Base-by-base conservation (phyloP, 2,888 invertebrate genomes). In the Tridacna crocea region DNA sequence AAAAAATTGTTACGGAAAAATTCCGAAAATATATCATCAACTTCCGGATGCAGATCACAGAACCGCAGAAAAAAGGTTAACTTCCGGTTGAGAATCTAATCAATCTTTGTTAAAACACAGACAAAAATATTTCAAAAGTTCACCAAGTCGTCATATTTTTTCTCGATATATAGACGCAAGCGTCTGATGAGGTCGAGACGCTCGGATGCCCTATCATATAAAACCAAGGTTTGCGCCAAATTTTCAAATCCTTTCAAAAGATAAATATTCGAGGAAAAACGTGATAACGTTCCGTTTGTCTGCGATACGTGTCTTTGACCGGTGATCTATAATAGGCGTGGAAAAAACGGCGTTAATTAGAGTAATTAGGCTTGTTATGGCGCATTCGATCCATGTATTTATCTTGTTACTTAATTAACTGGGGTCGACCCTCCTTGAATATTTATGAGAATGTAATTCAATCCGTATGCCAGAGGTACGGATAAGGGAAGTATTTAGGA, bases 381-480 rank as follows among this genome's bases (percentile, higher is more conserved):
- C 70, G 26, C 63, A 72, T 79, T 83, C 79, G 85, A 83, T 83
- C 81, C 77, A 77, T 51, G 75, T 68, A 24, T 74, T 81, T 85
- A 85, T 79, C 79, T 77, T 66, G 77, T 81, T 85, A 82, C 72
- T 76, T 58, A 76, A 85, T 85, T 82, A 79, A 80, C 55, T 70
- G 73, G 77, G 80, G 77, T 83, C 80, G 63, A 63, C 48, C 75
- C n/a, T 51, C 51, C 12, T 75, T 83, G 80, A 83, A 80, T 83
- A 83, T 83, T 78, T 75, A 83, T 80, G 77, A 75, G 63, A n/a
- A 22, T 26, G 70, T 47, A 70, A 70, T 51, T 51, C n/a, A 46
- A 75, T 61, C 48, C 26, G 36, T 36, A 36, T 8, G 36, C 36
- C 36, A 36, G 36, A 36, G 36, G 36, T 36, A 36, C 36, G 36